Conservation (phyloP, 2,113 vertebrate species). For the Laterallus jamaicensis region DNA sequence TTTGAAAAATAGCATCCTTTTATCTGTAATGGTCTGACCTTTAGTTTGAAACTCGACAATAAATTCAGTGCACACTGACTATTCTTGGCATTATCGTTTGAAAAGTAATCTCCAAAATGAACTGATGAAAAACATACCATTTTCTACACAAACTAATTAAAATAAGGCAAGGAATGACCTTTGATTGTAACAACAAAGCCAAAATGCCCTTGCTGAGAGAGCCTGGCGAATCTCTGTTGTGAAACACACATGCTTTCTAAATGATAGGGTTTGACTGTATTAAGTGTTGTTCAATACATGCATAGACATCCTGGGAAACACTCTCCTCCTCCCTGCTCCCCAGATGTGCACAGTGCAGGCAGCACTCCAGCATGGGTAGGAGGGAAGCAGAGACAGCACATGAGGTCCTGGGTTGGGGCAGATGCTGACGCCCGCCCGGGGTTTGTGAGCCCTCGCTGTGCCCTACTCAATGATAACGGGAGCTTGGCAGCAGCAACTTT, state of each 20-base stretch:
- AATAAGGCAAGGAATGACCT: slow-evolving; percentile 82
- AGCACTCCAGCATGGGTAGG: not conserved
- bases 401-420: not conserved
- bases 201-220: slow-evolving; percentile 75
- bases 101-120: slow-evolving; percentile 86
- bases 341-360: not conserved
- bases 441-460: not conserved
- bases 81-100: slow-evolving; percentile 84
- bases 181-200: slow-evolving; percentile 82
- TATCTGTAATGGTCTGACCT: slow-evolving; percentile 84
- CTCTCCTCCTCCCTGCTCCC: not conserved
- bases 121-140: slow-evolving; percentile 85
- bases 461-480: not conserved
- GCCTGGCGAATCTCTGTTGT: slow-evolving; percentile 67
- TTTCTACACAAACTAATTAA: slow-evolving; percentile 87
- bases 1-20: slow-evolving; percentile 84
- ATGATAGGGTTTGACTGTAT: slow-evolving; percentile 51
- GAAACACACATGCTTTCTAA: slow-evolving; percentile 56
- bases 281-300: slow-evolving; percentile 12
- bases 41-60: slow-evolving; percentile 82
- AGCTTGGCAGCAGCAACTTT: not conserved
- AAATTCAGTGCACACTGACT: slow-evolving; percentile 79
- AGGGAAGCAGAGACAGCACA: not conserved
- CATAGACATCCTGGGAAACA: not conserved
- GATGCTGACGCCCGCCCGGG: not conserved